These are phyloP conservation scores for Creontiades dilutus DNA, from an alignment of 2,888 invertebrate genomes.

Conservation along the genomic window DNA sequence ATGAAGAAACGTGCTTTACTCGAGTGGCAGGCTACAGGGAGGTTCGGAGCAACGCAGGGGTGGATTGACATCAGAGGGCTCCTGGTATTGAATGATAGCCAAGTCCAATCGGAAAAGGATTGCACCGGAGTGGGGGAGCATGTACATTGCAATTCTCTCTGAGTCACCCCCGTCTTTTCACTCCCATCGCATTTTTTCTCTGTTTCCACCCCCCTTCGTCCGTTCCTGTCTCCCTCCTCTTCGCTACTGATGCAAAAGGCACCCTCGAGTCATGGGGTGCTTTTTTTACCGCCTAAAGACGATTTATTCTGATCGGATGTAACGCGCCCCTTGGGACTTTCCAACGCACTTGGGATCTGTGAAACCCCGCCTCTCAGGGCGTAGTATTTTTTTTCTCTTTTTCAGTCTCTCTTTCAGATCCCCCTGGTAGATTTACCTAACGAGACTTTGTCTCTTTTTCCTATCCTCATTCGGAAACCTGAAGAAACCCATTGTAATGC, in stretches of 20 bases:
- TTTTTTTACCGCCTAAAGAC: constrained; percentile 73
- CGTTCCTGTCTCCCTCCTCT: constrained; percentile 31
- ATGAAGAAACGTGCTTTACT: constrained; percentile 60
- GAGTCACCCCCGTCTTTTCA: constrained; percentile 67
- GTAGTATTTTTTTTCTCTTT: neutral
- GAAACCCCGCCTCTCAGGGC: constrained; percentile 30
- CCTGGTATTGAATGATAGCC: constrained; percentile 69
- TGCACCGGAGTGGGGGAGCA: constrained; percentile 47
- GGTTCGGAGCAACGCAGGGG: constrained; percentile 6
- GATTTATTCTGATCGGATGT: constrained; percentile 73
- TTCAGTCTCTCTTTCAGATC: constrained; percentile 19
- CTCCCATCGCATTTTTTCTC: constrained; percentile 53
- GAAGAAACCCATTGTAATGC: too few relatives aligned
- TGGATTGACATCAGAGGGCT: constrained; percentile 51
- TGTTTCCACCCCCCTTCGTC: neutral
- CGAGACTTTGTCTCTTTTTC: constrained; percentile 1
- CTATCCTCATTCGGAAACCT: neutral
- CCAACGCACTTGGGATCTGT: constrained; percentile 55
- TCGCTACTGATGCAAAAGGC: constrained; percentile 68
- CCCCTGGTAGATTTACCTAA: constrained; percentile 32
- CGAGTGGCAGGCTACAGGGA: constrained; percentile 2
- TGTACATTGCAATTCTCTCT: constrained; percentile 68
- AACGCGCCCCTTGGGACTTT: constrained; percentile 72
- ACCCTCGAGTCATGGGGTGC: constrained; percentile 69
- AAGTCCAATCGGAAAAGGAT: constrained; percentile 70